Conservation (phyloP, 2,797 vertebrate species). For the Enteromius fasciolatus region DNA sequence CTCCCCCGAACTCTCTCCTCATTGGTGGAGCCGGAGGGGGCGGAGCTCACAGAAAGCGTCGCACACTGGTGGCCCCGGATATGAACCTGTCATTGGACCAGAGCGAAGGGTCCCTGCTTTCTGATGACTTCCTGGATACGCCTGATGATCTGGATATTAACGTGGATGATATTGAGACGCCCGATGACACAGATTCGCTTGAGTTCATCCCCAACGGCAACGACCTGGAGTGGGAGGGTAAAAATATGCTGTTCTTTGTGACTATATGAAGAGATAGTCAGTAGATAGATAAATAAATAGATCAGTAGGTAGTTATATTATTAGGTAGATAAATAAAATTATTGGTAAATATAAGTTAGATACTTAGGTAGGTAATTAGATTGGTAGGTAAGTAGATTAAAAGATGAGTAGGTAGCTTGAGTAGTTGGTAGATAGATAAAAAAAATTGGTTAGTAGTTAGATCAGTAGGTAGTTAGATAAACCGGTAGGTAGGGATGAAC, state of each 20-base stretch:
- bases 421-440: not conserved
- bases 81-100: slow-evolving; percentile 98
- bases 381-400: too few species aligned
- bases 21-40: slow-evolving; percentile 73
- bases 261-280: not conserved
- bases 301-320: not conserved
- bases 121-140: slow-evolving; percentile 93
- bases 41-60: slow-evolving; percentile 83
- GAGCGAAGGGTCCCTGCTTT: slow-evolving; percentile 93
- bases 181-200: slow-evolving; percentile 94
- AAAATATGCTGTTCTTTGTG: slow-evolving; percentile 40
- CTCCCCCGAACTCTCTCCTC: slow-evolving; percentile 84
- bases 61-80: slow-evolving; percentile 91
- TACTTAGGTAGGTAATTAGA: not conserved
- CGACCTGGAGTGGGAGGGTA: slow-evolving; percentile 97
- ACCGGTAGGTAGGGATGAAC: not conserved
- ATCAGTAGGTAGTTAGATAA: not conserved
- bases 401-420: not conserved
- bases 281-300: not conserved
- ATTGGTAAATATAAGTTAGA: not conserved
- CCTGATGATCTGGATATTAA: slow-evolving; percentile 97
- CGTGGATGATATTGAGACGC: slow-evolving; percentile 94
- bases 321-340: not conserved
- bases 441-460: not conserved
- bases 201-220: slow-evolving; percentile 94